phyloP scores from a whole-genome alignment of 2,113 vertebrate species.

The Nesogale talazaci region DNA sequence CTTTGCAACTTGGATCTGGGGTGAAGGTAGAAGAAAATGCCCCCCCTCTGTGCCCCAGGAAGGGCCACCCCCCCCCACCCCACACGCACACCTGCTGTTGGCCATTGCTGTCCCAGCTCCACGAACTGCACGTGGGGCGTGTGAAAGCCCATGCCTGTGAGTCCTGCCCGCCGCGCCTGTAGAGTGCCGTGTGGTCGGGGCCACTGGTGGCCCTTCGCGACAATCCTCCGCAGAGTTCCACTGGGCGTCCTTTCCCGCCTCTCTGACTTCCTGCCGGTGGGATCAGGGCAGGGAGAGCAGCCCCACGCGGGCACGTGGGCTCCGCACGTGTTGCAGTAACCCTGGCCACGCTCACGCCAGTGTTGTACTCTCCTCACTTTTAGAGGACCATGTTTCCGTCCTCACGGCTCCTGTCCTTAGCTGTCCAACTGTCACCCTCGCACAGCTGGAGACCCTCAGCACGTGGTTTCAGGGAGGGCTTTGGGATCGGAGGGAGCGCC shows the following conservation, averaged over 20 bases:
- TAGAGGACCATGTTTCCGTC: conserved; percentile 82
- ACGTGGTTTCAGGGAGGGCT: conserved; percentile 80
- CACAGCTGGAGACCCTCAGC: conserved; percentile 81
- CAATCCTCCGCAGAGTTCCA: conserved; percentile 84
- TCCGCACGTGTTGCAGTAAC: conserved; percentile 79
- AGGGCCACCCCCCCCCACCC: background rate
- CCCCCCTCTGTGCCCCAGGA: background rate
- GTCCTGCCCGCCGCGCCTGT: conserved; percentile 83
- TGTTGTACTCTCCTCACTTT: conserved; percentile 83
- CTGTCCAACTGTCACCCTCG: conserved; percentile 81
- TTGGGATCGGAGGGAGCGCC: conserved; percentile 82
- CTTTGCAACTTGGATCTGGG: conserved; percentile 74
- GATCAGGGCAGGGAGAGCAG: too few species aligned
- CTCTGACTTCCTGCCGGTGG: conserved; percentile 81
- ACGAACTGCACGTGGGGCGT: conserved; percentile 71
- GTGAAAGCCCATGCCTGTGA: conserved; percentile 78
- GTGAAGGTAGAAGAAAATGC: conserved; percentile 64
- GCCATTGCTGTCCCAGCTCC: conserved; percentile 73
- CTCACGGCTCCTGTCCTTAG: conserved; percentile 82
- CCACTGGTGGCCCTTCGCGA: conserved; percentile 81
- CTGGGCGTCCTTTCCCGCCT: conserved; percentile 78
- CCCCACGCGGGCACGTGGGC: too few species aligned
- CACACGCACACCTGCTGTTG: background rate
- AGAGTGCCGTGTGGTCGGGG: conserved; percentile 82
- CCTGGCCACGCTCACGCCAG: conserved; percentile 81